Conservation (phyloP, 1,140 invertebrate genomes). For the Ruditapes philippinarum region DNA sequence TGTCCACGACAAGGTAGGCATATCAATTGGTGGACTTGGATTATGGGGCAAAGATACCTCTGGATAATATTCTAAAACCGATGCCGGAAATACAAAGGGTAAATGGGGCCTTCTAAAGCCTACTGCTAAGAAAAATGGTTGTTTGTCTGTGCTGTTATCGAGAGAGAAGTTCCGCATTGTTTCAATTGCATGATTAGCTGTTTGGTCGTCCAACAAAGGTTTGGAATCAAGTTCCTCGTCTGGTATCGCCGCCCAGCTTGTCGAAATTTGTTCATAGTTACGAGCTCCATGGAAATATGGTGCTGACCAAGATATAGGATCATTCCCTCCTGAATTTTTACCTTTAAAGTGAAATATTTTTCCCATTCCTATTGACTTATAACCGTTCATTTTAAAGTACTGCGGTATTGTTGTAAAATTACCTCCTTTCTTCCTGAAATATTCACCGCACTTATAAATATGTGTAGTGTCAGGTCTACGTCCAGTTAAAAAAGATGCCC, state of each 20-base stretch:
- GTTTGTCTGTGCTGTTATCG: no score
- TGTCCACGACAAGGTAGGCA: constrained; percentile 67
- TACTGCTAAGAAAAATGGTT: constrained; percentile 72
- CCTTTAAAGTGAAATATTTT: constrained; percentile 79
- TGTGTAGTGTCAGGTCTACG: constrained; percentile 65
- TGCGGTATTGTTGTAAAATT: no score
- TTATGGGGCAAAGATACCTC: constrained; percentile 21
- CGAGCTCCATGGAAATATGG: constrained; percentile 54
- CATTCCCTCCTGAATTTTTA: constrained; percentile 19
- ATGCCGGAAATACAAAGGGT: constrained; percentile 35
- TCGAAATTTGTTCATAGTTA: background rate
- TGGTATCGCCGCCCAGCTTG: constrained; percentile 14
- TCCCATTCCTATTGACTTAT: constrained; percentile 51
- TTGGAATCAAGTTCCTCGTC: background rate
- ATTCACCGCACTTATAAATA: constrained; percentile 20
- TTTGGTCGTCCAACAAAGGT: constrained; percentile 89
- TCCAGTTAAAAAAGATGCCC: constrained; percentile 66
- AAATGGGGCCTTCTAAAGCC: constrained; percentile 74
- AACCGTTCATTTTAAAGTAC: constrained; percentile 66
- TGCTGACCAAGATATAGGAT: constrained; percentile 60
- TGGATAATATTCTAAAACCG: constrained; percentile 66
- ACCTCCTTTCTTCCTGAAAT: constrained; percentile 69
- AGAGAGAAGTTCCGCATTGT: background rate
- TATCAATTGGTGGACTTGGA: constrained; percentile 32
- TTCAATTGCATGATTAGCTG: constrained; percentile 87